A percentile compares a stretch with the other conserved stretches of the same genome.
These are phyloP conservation scores for Apis laboriosa DNA, from an alignment of 1,140 invertebrate species.

Conservation along the genomic window DNA sequence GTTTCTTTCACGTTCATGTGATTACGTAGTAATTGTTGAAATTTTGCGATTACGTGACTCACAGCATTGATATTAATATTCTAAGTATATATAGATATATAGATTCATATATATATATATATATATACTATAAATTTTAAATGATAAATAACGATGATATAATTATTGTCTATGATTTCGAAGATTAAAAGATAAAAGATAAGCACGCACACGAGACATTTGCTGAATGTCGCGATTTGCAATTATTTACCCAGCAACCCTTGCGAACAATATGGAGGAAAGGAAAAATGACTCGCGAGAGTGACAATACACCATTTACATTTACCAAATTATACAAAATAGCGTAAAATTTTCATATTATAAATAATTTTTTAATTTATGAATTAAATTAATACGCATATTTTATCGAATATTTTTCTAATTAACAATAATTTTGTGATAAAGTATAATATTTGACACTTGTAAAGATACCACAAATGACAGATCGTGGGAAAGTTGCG, in stretches of 20 bases:
- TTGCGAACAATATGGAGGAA: neutral
- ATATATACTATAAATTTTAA: neutral
- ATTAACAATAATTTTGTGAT: neutral
- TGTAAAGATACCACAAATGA: neutral
- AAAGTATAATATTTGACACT: neutral
- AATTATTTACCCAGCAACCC: slow-evolving; percentile 2
- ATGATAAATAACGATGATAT: neutral
- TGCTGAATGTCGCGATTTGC: neutral
- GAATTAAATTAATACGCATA: neutral
- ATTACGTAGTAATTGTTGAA: neutral
- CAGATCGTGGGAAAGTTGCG: neutral
- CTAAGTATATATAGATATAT: neutral
- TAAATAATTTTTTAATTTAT: neutral
- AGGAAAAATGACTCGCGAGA: neutral
- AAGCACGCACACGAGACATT: slow-evolving; percentile 17
- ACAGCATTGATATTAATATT: slow-evolving; percentile 16
- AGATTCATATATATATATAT: neutral
- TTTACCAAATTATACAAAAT: neutral
- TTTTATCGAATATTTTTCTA: too few species aligned
- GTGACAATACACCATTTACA: neutral
- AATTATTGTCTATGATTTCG: too few species aligned
- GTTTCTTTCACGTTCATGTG: too few species aligned
- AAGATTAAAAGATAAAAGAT: too few species aligned
- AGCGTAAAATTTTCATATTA: neutral
- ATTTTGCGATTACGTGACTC: neutral